Conservation (phyloP, 2,888 invertebrate genomes). For the Shargacucullia verbasci region DNA sequence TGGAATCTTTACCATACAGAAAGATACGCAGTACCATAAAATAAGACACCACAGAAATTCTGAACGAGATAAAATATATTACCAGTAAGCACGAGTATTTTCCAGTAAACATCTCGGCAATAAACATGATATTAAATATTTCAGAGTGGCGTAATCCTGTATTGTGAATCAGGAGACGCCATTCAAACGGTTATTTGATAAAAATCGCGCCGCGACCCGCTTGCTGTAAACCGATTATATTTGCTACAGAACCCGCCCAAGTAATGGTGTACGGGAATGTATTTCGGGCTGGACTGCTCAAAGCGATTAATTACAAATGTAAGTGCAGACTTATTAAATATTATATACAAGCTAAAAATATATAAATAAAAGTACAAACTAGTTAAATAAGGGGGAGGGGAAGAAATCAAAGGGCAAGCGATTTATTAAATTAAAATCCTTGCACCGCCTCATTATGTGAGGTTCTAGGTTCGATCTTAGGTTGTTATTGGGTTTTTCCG, state of each 20-base stretch:
- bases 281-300: not conserved
- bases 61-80: conserved; percentile 6
- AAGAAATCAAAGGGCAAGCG: too few species aligned
- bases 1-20: not conserved
- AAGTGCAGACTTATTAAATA: too few species aligned
- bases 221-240: conserved; percentile 56
- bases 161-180: conserved; percentile 46
- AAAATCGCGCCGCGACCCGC: conserved; percentile 42
- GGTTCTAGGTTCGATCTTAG: too few species aligned
- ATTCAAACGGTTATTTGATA: conserved; percentile 57
- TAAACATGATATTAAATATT: conserved; percentile 41
- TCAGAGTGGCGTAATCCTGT: conserved; percentile 39
- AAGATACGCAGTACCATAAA: not conserved
- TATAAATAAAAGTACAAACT: too few species aligned
- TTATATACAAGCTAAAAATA: too few species aligned
- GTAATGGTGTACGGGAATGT: conserved; percentile 9
- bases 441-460: too few species aligned
- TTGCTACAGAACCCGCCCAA: conserved; percentile 35
- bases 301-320: too few species aligned
- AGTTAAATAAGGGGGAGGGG: too few species aligned
- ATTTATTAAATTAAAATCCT: too few species aligned
- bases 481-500: too few species aligned
- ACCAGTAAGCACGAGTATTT: conserved; percentile 17
- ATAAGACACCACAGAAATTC: not conserved
- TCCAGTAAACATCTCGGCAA: conserved; percentile 34